Base-by-base conservation (phyloP, 2,113 vertebrate genomes). In the Mirza zaza region DNA sequence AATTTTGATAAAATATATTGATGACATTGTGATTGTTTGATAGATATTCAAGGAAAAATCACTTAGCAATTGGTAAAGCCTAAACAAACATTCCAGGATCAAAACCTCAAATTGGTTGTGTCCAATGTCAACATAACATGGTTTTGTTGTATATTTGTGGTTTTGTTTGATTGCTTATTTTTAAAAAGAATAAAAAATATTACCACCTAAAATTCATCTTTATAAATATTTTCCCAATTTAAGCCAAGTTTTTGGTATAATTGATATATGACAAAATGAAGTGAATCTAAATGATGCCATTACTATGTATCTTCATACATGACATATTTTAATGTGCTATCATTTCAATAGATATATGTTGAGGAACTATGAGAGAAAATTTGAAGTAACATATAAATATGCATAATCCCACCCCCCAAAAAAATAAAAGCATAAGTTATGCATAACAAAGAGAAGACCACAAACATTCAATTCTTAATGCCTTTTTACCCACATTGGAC, bases 371-470 rank as follows among this genome's bases (percentile, higher is more conserved):
- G 39, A 83, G 45, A 88, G 21, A 39, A 82, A 91, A 70, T 39
- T 14, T 80, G 32, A 68, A 81, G 42, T 85, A 70, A 81, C n/a
- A 32, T 34, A 36, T 42, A 77, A 94, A 55, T 20, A 65, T 6
- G 0, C 21, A 2, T 82, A 14, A 18, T 50, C 48, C 10, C 48
- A 45, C 48, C 1, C 3, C 1, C 6, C 21, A 13, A 8, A 10
- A 57, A 71, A 75, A 71, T 39, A 87, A 75, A 93, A 52, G 29
- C 1, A 4, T 67, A 61, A 50, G 5, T 50, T 65, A 63, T 20
- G 13, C 15, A 42, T 9, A 11, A 34, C 59, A 80, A 94, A 48
- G 6, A 88, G 17, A 67, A 70, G 70, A 36, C 55, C 9, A 32
- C 3, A 32, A 87, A 50, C 52, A 57, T 36, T 76, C 3, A 63